Conservation (phyloP, 2,113 vertebrate species). For the Halichoeres trimaculatus region DNA sequence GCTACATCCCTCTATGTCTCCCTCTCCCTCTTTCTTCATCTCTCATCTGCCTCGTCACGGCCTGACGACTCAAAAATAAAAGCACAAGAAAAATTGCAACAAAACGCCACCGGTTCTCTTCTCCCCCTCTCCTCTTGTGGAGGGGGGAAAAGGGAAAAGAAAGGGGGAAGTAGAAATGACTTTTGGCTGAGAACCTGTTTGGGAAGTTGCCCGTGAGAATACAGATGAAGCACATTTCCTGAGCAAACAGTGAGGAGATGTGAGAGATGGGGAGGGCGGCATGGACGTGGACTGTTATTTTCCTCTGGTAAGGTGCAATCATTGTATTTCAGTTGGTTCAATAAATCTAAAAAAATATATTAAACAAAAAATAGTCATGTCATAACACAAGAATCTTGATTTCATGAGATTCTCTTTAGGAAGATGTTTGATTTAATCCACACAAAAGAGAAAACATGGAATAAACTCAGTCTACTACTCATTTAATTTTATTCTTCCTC, state of each 20-base stretch:
- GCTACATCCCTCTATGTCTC: constrained; percentile 41
- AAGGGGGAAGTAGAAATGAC: constrained; percentile 57
- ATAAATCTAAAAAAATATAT: constrained; percentile 8
- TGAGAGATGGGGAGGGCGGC: constrained; percentile 54
- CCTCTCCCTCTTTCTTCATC: constrained; percentile 45
- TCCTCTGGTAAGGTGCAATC: constrained; percentile 2
- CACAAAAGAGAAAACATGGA: too few relatives aligned
- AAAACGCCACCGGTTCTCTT: constrained; percentile 36
- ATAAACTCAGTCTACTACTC: too few relatives aligned
- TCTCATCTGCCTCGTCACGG: constrained; percentile 76
- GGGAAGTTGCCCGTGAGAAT: constrained; percentile 69
- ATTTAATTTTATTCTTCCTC: background rate
- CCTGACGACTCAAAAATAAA: constrained; percentile 76
- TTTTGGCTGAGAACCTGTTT: constrained; percentile 71
- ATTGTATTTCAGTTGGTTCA: background rate
- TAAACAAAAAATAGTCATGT: background rate
- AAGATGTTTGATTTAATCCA: too few relatives aligned
- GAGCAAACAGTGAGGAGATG: constrained; percentile 71
- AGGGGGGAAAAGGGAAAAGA: constrained; percentile 2
- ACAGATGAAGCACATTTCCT: constrained; percentile 76
- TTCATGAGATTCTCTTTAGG: too few relatives aligned
- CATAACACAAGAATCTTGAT: background rate
- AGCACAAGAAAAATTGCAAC: constrained; percentile 62
- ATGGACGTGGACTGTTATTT: constrained; percentile 12
- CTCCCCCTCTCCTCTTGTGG: constrained; percentile 18